These are phyloP conservation scores for Babyrousa celebensis DNA, from an alignment of 2,797 vertebrate genomes.

Conservation along the genomic window DNA sequence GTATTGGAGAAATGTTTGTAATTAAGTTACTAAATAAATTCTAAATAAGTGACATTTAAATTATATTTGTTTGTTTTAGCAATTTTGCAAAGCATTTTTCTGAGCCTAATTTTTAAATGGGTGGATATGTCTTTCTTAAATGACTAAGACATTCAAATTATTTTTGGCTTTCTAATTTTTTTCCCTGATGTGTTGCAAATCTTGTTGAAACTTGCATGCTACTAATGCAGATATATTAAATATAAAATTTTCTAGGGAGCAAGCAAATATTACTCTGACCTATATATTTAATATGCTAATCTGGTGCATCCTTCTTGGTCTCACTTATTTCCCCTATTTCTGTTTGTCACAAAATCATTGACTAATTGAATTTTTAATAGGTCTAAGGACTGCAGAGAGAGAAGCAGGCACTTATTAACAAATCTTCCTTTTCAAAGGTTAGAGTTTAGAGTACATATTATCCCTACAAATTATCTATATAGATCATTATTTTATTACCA, in stretches of 20 bases:
- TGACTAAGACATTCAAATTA: slow-evolving; percentile 16
- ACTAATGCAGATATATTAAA: neutral
- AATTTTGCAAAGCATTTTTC: neutral
- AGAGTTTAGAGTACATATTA: neutral
- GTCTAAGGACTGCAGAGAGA: neutral
- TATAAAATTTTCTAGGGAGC: slow-evolving; percentile 19
- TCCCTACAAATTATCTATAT: neutral
- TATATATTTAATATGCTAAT: neutral
- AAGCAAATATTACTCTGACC: slow-evolving; percentile 40
- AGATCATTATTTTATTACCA: slow-evolving; percentile 1
- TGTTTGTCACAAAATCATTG: neutral
- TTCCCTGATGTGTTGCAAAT: neutral
- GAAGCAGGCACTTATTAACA: neutral
- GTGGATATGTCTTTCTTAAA: neutral
- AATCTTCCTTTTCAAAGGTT: neutral
- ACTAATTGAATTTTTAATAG: slow-evolving; percentile 2
- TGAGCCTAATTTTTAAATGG: neutral
- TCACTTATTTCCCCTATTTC: neutral
- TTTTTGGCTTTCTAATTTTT: slow-evolving; percentile 19
- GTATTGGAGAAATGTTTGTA: neutral
- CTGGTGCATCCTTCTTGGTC: neutral
- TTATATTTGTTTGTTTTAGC: neutral
- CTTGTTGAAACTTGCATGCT: slow-evolving; percentile 9
- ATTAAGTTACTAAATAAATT: neutral
- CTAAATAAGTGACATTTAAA: neutral